These are phyloP conservation scores for Noctua pronuba DNA, from an alignment of 2,888 invertebrate genomes.

Conservation along the genomic window DNA sequence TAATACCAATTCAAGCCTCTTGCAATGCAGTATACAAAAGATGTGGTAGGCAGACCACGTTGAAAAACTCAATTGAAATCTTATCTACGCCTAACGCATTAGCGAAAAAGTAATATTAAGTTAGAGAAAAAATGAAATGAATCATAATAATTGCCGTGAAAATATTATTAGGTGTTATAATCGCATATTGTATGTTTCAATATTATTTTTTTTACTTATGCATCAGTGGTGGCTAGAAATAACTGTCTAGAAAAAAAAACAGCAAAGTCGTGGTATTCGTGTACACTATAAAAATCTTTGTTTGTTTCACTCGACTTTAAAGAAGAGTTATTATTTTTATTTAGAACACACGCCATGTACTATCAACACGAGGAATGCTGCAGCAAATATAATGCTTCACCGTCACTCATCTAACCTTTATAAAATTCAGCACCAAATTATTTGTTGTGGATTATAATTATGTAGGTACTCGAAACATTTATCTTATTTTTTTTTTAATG, in stretches of 20 bases:
- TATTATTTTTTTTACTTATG: not conserved
- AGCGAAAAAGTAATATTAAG: constrained; percentile 1
- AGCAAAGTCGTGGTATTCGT: constrained; percentile 31
- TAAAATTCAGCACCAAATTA: constrained; percentile 49
- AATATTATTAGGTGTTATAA: not conserved
- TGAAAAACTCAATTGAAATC: constrained; percentile 13
- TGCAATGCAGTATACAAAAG: not conserved
- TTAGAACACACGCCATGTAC: constrained; percentile 42
- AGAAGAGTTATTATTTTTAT: constrained; percentile 22
- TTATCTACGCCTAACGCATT: not conserved
- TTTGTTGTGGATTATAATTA: constrained; percentile 28
- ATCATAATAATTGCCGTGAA: not conserved
- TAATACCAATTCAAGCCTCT: constrained; percentile 1
- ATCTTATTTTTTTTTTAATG: constrained; percentile 26
- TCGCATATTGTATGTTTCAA: not conserved
- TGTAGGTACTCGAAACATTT: constrained; percentile 9
- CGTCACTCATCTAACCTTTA: constrained; percentile 49
- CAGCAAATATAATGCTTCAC: constrained; percentile 35
- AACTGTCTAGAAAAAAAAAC: constrained; percentile 5
- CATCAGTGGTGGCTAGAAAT: not conserved
- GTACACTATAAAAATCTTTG: constrained; percentile 30
- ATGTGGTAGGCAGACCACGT: not conserved
- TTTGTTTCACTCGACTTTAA: constrained; percentile 13
- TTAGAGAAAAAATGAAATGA: not conserved
- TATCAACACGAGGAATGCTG: constrained; percentile 49